phyloP scores from a whole-genome alignment of 2,113 vertebrate species.

The Merops nubicus region DNA sequence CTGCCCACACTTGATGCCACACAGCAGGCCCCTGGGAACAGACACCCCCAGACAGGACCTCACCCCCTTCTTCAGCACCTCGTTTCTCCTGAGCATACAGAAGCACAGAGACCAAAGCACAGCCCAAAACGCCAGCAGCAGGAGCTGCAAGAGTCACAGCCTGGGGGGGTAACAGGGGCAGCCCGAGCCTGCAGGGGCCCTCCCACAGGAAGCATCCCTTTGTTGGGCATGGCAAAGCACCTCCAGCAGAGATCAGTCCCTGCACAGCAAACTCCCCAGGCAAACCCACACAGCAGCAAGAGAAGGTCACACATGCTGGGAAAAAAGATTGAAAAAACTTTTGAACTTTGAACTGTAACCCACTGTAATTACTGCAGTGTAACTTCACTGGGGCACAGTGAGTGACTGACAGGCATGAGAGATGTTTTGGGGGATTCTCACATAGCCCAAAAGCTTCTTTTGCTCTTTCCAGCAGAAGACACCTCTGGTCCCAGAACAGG shows the following conservation, averaged over 20 bases:
- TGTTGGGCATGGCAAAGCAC: fast-evolving
- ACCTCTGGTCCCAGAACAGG: background rate
- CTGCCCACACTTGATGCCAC: background rate
- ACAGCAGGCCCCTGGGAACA: too few relatives aligned
- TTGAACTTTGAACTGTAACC: background rate
- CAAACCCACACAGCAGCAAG: background rate
- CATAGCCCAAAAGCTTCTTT: background rate
- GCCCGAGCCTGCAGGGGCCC: background rate
- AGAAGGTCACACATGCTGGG: background rate
- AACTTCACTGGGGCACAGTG: background rate
- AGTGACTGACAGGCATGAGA: fast-evolving
- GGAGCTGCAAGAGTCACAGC: background rate
- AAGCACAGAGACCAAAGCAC: background rate
- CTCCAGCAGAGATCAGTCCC: background rate
- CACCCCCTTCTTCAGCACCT: background rate
- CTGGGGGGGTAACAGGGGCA: background rate
- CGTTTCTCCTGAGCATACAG: background rate
- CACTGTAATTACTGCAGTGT: background rate
- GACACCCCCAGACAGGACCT: background rate
- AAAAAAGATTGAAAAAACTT: background rate
- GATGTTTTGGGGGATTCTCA: background rate
- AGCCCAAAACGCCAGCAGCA: background rate
- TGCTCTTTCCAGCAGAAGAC: background rate
- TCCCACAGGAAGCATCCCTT: background rate
- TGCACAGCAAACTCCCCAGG: background rate